Conservation (phyloP, 2,797 vertebrate genomes). For the Psittacula echo region DNA sequence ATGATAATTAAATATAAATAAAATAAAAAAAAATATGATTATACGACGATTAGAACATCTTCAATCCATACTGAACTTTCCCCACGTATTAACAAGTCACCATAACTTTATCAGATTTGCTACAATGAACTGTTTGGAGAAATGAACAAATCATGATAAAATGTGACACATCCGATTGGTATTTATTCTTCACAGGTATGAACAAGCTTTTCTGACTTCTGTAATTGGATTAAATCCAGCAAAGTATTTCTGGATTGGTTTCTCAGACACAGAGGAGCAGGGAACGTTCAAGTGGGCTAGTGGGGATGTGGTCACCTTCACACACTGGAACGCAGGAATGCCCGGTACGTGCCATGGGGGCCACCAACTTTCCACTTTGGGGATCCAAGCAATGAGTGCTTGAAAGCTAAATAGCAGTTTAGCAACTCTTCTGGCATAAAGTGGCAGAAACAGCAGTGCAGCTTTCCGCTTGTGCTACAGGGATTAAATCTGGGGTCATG, state of each 20-base stretch:
- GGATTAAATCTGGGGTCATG: neutral
- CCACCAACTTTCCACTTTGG: neutral
- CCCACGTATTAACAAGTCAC: fast-evolving
- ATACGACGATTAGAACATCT: neutral
- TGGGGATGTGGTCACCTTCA: conserved; percentile 80
- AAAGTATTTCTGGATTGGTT: conserved; percentile 92
- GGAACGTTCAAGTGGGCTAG: conserved; percentile 84
- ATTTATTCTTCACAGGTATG: conserved; percentile 82
- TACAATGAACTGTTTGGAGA: neutral
- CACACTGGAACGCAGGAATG: conserved; percentile 92
- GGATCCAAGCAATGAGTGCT: neutral
- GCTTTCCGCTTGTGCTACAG: neutral
- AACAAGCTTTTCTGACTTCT: conserved; percentile 93
- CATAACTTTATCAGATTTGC: neutral
- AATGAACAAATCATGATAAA: neutral
- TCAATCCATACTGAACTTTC: neutral
- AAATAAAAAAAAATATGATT: neutral
- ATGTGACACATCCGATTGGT: neutral
- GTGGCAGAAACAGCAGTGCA: neutral
- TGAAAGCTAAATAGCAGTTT: neutral
- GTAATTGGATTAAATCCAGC: conserved; percentile 88
- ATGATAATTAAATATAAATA: neutral
- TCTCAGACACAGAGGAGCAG: conserved; percentile 82
- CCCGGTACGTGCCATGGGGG: conserved; percentile 79
- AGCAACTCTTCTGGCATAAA: neutral